Base-by-base conservation (phyloP, 2,888 invertebrate species). In the Chymomyza caudatula region DNA sequence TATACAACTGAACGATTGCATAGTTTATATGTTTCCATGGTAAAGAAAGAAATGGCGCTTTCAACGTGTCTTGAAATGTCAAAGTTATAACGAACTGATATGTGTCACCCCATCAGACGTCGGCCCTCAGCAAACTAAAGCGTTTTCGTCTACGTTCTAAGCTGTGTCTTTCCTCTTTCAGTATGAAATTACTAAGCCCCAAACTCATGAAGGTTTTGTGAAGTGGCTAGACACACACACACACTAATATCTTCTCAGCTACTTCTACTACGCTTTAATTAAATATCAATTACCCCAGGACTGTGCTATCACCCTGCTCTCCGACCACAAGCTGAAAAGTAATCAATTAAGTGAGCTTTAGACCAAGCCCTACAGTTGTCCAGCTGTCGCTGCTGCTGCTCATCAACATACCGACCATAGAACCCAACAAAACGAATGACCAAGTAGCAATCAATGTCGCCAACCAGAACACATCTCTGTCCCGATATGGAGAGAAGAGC, bases 341-440 rank as follows among this genome's bases (percentile, higher is more conserved):
- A 79, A 85, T 80, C 80, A 80, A 85, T 80, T 80, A 80, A 85
- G 75, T 73, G 63, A 67, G 63, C 85, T 83, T 68, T 71, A 76
- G 64, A 63, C 51, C 62, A 44, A 47, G 54, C 44, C 54, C 5
- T 54, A 23, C 53, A 3, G 13, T 5, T 49, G 20, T 19, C 8
- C 20, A 1, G 44, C 17, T 5, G 44, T n/a, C 1, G 44, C 17
- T 23, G 25, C 55, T 23, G 23, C 20, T 5, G 13, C 52, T 58
- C 63, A 60, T 49, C 67, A 49, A 42, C 58, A 63, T 58, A 63
- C 54, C 51, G 19, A n/a, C 20, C 15, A 52, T 1, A 3, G 23
- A 52, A 17, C 4, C 20, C 23, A 52, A 22, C 22, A 8, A 6
- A 13, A 22, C 52, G 19, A 20, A 53, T 56, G 60, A 64, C 66